Evolutionary conservation across 2,888 invertebrate species (phyloP), one percentile per base, ranked within the genome.

Genomic region (Penaeus monodon): DNA sequence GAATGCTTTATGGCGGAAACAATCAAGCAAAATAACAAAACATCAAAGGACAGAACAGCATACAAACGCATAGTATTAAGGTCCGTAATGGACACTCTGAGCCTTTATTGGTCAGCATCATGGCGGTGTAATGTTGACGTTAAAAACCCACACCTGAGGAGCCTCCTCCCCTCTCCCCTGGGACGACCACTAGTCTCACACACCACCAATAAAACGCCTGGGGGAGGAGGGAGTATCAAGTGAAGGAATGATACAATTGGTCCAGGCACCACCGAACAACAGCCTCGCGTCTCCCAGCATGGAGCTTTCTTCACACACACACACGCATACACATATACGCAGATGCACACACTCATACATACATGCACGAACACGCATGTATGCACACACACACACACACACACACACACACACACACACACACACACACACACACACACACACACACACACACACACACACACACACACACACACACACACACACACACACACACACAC

Each of bases 151-250:
- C 57, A 57, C 57, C 57, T 57, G 57, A 57, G 57, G 57, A 57
- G 57, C 57, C 57, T 57, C 17, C 57, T 20, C 57, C 57, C 57
- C 57, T 57, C 57, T 57, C 57, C 57, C 57, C 17, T 57, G 57
- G 57, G 57, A 57, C 57, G 57, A 57, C 57, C 57, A 57, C 57
- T 57, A 57, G 29, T 70, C 70, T 70, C 29, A 29, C 70, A 70
- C 70, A 70, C 29, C 27, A 29, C 29, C 70, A 70, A 70, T 70
- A 70, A 70, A 70, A 70, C 70, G 29, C 29, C 70, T 29, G 70
- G 29, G 70, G 29, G 29, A 27, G 70, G n/a, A 29, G 27, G 70
- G 29, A 70, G 57, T 57, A 70, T 70, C 70, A 70, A n/a, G 29
- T 70, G 27, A 70, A 29, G 29, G 27, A 70, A 70, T 29, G 27